Evolutionary conservation across 2,888 invertebrate genomes (phyloP).

Genomic region (Rhingia rostrata): DNA sequence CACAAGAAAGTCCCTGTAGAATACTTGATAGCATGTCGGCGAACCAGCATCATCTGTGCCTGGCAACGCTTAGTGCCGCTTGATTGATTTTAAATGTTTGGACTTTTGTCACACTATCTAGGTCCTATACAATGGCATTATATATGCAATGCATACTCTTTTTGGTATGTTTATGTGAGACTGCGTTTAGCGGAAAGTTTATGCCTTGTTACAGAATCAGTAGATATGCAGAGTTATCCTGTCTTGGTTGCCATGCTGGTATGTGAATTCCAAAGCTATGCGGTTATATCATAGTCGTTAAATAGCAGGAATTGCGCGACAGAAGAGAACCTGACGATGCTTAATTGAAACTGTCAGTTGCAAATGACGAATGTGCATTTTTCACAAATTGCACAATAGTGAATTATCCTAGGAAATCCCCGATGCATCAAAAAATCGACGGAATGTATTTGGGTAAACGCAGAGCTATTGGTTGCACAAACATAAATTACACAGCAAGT

Average conservation of each 20-base stretch:
- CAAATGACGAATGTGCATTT: constrained; percentile 20
- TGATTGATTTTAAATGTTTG: constrained; percentile 68
- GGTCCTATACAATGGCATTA: constrained; percentile 11
- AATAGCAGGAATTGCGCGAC: not conserved
- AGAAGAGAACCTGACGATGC: constrained; percentile 5
- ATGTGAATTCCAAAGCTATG: not conserved
- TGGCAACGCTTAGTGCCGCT: constrained; percentile 21
- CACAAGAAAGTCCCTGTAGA: constrained; percentile 45
- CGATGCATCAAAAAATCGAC: not conserved
- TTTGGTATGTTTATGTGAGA: constrained; percentile 27
- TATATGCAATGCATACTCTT: constrained; percentile 17
- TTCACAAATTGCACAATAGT: not conserved
- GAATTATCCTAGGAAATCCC: not conserved
- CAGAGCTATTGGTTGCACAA: not conserved
- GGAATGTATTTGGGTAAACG: not conserved
- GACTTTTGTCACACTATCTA: constrained; percentile 53
- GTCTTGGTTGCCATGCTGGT: not conserved
- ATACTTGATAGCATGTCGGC: constrained; percentile 18
- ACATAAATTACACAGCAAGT: constrained; percentile 1
- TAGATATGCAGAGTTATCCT: constrained; percentile 48
- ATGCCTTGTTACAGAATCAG: constrained; percentile 18
- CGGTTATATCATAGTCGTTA: constrained; percentile 26
- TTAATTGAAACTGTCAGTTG: constrained; percentile 42
- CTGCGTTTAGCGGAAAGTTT: constrained; percentile 23
- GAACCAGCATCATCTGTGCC: constrained; percentile 50